phyloP scores from a whole-genome alignment of 2,113 vertebrate genomes.

The Paracanthobrama guichenoti region DNA sequence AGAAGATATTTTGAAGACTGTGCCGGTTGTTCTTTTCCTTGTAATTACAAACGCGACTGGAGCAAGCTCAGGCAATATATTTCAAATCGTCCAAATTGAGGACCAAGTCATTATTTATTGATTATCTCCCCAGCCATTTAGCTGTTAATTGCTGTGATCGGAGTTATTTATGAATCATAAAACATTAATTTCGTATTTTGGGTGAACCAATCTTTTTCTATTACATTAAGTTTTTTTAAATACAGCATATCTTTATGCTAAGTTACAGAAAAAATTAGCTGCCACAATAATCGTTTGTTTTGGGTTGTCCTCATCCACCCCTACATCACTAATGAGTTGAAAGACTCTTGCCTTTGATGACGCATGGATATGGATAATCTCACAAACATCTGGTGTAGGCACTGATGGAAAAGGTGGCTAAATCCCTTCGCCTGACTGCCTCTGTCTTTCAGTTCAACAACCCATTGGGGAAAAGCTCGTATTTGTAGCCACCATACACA shows the following conservation, averaged over 20 bases:
- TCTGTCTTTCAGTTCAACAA: conserved; percentile 35
- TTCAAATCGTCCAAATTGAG: not conserved
- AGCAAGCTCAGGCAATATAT: not conserved
- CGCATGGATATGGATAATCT: conserved; percentile 43
- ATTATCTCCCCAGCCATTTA: not conserved
- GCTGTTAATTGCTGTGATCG: not conserved
- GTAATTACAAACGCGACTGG: not conserved
- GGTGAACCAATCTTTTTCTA: not conserved
- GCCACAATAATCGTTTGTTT: not conserved
- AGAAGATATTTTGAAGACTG: not conserved
- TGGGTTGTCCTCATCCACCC: not conserved
- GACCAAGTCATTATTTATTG: not conserved
- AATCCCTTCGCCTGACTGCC: conserved; percentile 41
- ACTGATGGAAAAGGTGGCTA: conserved; percentile 2
- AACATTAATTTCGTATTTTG: too few relatives aligned
- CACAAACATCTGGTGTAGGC: conserved; percentile 53
- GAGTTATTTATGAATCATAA: too few relatives aligned
- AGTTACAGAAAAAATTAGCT: not conserved
- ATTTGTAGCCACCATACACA: conserved; percentile 5
- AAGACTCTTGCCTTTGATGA: conserved; percentile 5
- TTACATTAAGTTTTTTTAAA: not conserved
- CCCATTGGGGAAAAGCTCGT: conserved; percentile 4
- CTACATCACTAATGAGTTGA: not conserved
- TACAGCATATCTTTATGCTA: not conserved
- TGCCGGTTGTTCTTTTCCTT: not conserved